A percentile compares a stretch with the other conserved stretches of the same genome.
Conservation (phyloP, 2,888 invertebrate genomes). For the Xestia xanthographa region DNA sequence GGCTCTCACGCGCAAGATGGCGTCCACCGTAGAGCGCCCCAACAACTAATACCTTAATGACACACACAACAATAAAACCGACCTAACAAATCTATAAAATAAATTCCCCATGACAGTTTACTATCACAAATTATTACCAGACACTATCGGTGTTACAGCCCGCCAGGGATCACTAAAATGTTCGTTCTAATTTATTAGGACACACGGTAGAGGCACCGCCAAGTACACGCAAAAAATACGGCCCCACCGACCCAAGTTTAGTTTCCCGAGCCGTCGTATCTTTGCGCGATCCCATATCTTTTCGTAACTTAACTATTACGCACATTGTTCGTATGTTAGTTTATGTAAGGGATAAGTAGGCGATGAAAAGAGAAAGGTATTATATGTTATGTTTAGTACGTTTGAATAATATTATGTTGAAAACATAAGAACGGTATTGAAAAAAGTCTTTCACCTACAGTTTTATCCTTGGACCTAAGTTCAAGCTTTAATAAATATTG, state of each 20-base stretch:
- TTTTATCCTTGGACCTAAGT: neutral
- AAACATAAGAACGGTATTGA: neutral
- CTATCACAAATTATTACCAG: slow-evolving; percentile 45
- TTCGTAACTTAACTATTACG: slow-evolving; percentile 39
- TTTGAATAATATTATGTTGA: neutral
- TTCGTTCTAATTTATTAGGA: slow-evolving; percentile 51
- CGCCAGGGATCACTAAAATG: slow-evolving; percentile 52
- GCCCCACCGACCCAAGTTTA: slow-evolving; percentile 22
- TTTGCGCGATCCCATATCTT: slow-evolving; percentile 26
- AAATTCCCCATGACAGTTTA: slow-evolving; percentile 47
- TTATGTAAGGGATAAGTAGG: slow-evolving; percentile 38
- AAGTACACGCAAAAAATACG: slow-evolving; percentile 46
- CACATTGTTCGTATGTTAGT: slow-evolving; percentile 28
- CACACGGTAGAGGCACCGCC: slow-evolving; percentile 20
- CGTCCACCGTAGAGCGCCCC: too few relatives aligned
- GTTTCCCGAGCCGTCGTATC: slow-evolving; percentile 26
- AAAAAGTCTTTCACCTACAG: neutral
- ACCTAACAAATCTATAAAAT: slow-evolving; percentile 49
- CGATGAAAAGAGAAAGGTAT: slow-evolving; percentile 10
- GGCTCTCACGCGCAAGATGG: too few relatives aligned
- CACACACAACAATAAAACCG: slow-evolving; percentile 30
- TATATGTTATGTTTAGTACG: neutral
- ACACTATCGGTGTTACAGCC: slow-evolving; percentile 40
- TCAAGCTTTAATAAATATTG: neutral
- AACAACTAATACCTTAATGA: slow-evolving; percentile 21